These are phyloP conservation scores for Trematocara zebra DNA, from an alignment of 2,113 vertebrate genomes.

Conservation along the genomic window DNA sequence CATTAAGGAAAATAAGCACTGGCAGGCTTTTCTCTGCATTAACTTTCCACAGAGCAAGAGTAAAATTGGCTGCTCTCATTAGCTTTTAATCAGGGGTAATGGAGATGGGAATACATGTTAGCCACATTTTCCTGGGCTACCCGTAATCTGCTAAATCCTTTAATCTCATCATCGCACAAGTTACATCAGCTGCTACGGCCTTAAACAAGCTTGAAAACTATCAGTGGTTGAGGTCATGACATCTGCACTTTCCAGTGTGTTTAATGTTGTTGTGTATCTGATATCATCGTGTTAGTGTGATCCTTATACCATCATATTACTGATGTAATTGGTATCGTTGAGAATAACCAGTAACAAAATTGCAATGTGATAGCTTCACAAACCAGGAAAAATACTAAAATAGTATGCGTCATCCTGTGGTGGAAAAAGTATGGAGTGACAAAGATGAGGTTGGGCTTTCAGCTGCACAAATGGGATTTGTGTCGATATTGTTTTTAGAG, in stretches of 20 bases:
- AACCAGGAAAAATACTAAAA: background rate
- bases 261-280: background rate
- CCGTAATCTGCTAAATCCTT: slow-evolving; percentile 35
- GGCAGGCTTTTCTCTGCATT: slow-evolving; percentile 22
- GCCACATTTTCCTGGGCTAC: slow-evolving; percentile 27
- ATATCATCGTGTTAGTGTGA: background rate
- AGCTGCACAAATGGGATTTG: fast-evolving
- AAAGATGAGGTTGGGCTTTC: background rate
- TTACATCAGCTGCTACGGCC: background rate
- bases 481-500: background rate
- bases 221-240: background rate
- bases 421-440: background rate
- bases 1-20: slow-evolving; percentile 22
- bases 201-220: slow-evolving; percentile 2
- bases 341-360: background rate
- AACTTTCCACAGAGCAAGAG: slow-evolving; percentile 6
- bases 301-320: fast-evolving
- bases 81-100: slow-evolving; percentile 53
- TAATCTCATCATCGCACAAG: slow-evolving; percentile 28
- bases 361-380: background rate
- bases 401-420: background rate
- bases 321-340: background rate
- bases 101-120: slow-evolving; percentile 30
- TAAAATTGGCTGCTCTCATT: slow-evolving; percentile 45
- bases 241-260: background rate